phyloP scores from a whole-genome alignment of 2,113 vertebrate species.

The Cariama cristata region DNA sequence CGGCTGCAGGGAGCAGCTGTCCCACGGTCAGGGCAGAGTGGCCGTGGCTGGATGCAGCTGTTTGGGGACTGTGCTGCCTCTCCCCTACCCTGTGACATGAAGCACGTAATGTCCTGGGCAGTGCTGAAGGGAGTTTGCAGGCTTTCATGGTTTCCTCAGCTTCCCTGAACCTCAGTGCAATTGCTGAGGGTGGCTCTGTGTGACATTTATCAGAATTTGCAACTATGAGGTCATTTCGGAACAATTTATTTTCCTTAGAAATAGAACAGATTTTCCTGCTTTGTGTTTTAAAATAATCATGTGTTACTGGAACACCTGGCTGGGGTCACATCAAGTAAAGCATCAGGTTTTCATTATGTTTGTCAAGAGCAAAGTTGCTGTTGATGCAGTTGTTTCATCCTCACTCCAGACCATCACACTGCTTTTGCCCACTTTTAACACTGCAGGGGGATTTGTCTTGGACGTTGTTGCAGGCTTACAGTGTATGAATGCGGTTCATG shows the following conservation, averaged over 20 bases:
- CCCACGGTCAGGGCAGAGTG: rapidly evolving
- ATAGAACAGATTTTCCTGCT: slow-evolving; percentile 37
- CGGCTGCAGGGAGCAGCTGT: not conserved
- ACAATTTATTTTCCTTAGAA: not conserved
- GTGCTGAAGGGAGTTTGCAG: not conserved
- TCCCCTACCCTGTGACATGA: rapidly evolving
- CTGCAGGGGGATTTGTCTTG: not conserved
- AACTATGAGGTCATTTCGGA: not conserved
- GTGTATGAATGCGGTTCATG: not conserved
- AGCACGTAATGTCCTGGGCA: rapidly evolving
- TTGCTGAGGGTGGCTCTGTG: not conserved
- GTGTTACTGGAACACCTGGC: not conserved
- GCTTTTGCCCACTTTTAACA: not conserved
- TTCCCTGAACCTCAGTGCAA: not conserved
- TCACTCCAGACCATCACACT: not conserved
- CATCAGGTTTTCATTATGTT: not conserved
- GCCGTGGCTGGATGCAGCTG: not conserved
- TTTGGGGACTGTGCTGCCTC: not conserved
- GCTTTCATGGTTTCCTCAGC: not conserved
- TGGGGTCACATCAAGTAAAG: not conserved
- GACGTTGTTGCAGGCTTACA: not conserved
- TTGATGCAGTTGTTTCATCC: not conserved
- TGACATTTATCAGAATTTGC: not conserved
- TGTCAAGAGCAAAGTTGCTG: not conserved
- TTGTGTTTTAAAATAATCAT: not conserved